phyloP scores from a whole-genome alignment of 2,113 vertebrate species.

The Centropus unirufus region DNA sequence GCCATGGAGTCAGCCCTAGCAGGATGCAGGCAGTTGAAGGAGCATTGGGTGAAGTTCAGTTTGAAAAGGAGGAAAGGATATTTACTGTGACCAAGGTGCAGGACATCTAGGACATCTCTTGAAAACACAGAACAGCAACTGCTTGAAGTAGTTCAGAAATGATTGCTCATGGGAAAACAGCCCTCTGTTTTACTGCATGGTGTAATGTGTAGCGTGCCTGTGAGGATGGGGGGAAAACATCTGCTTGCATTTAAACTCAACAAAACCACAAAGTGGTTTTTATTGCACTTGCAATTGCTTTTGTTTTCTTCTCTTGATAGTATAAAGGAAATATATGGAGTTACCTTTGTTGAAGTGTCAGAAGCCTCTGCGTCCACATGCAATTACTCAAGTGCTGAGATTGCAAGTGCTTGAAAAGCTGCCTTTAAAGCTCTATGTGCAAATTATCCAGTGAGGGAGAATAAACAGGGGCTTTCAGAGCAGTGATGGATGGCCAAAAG shows the following conservation, averaged over 20 bases:
- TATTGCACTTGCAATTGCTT: background rate
- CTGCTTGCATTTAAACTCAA: background rate
- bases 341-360: background rate
- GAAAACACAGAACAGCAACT: background rate
- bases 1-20: background rate
- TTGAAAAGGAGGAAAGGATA: background rate
- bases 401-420: background rate
- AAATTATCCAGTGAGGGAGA: background rate
- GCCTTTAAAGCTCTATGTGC: background rate
- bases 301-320: background rate
- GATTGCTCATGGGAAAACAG: background rate
- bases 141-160: background rate
- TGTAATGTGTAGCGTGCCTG: fast-evolving
- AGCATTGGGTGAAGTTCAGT: background rate
- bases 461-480: background rate
- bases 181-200: background rate
- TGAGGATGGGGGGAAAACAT: background rate
- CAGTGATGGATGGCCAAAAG: background rate
- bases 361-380: background rate
- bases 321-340: background rate
- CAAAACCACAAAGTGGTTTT: background rate
- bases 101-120: background rate
- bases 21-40: background rate
- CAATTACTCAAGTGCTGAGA: background rate
- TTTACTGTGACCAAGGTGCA: background rate